Conservation (phyloP, 2,113 vertebrate genomes). For the Peucedramus taeniatus region DNA sequence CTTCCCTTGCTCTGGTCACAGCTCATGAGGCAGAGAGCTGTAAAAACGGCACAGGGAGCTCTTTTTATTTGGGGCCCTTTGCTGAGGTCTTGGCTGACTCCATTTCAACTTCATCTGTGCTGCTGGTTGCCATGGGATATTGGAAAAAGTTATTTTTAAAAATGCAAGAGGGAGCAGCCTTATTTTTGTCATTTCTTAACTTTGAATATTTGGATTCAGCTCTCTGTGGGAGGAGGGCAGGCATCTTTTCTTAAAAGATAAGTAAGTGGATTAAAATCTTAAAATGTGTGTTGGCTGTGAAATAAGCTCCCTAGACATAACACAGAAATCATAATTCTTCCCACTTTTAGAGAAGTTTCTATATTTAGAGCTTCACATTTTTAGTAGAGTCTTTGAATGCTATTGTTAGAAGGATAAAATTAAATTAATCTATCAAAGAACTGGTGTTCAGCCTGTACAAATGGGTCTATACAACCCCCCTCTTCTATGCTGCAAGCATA, state of each 20-base stretch:
- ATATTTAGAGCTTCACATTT: neutral
- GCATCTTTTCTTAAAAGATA: neutral
- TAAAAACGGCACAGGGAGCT: neutral
- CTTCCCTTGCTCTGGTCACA: neutral
- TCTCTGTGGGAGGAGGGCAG: neutral
- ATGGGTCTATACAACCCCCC: neutral
- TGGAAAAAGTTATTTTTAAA: conserved; percentile 6
- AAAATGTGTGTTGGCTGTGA: neutral
- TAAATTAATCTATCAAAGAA: neutral
- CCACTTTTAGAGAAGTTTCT: neutral
- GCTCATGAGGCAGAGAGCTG: neutral
- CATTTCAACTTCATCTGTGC: neutral
- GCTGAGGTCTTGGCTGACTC: neutral
- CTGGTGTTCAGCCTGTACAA: neutral
- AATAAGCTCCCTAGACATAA: neutral
- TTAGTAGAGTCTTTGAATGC: neutral
- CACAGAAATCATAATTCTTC: conserved; percentile 4
- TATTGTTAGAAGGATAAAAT: neutral
- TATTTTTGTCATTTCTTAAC: conserved; percentile 15
- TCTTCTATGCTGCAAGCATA: neutral
- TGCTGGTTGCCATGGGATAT: neutral
- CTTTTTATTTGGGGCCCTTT: neutral
- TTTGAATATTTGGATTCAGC: neutral
- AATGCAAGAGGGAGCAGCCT: neutral
- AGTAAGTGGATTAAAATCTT: neutral